These are phyloP conservation scores for Parapsyche elsis DNA, from an alignment of 1,140 invertebrate genomes.

Conservation along the genomic window DNA sequence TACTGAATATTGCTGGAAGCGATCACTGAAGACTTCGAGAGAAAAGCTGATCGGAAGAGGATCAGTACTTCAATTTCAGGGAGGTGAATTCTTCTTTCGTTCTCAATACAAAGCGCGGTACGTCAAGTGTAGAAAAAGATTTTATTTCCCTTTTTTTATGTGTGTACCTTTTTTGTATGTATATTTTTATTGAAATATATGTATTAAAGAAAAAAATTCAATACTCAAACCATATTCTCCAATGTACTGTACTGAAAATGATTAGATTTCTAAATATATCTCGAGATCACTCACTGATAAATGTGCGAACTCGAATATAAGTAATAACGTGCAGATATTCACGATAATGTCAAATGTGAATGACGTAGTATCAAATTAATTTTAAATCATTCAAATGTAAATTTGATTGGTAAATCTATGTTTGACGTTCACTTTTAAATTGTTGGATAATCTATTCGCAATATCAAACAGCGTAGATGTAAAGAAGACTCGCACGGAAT, in stretches of 20 bases:
- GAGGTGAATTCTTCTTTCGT: constrained; percentile 23
- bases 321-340: too few relatives aligned
- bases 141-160: constrained; percentile 19
- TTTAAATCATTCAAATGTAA: too few relatives aligned
- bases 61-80: constrained; percentile 40
- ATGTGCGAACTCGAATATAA: too few relatives aligned
- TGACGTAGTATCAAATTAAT: too few relatives aligned
- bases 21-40: not conserved
- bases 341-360: too few relatives aligned
- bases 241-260: too few relatives aligned
- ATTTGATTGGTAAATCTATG: too few relatives aligned
- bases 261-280: too few relatives aligned
- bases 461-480: not conserved
- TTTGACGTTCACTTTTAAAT: not conserved
- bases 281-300: too few relatives aligned
- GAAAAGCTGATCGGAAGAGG: constrained; percentile 11
- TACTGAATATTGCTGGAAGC: not conserved
- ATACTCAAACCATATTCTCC: not conserved
- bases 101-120: constrained; percentile 30
- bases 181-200: too few relatives aligned
- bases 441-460: not conserved
- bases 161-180: not conserved
- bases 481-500: too few relatives aligned
- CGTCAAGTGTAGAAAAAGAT: constrained; percentile 29
- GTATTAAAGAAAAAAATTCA: too few relatives aligned